A percentile compares a stretch with the other conserved stretches of the same genome.
Conservation (phyloP, 2,797 vertebrate genomes). For the Enteromius afrohamiltoni region DNA sequence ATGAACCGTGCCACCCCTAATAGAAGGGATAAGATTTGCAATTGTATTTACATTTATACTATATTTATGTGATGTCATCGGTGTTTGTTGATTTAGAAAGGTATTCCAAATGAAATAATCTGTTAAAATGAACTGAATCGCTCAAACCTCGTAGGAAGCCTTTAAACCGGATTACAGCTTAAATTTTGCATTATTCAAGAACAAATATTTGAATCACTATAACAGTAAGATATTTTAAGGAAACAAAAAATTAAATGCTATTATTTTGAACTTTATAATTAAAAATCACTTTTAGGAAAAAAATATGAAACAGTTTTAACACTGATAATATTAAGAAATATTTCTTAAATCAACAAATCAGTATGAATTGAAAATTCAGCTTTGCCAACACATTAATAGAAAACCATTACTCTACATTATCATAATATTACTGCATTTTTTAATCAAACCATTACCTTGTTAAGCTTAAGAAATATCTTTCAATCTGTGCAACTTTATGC, state of each 20-base stretch:
- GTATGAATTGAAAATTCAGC: neutral
- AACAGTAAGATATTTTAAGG: neutral
- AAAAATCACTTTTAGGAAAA: neutral
- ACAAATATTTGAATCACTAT: neutral
- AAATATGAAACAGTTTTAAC: neutral
- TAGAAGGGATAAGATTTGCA: neutral
- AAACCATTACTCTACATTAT: neutral
- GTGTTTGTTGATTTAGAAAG: neutral
- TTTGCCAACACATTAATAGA: neutral
- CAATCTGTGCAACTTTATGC: neutral
- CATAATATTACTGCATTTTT: neutral
- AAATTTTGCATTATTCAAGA: neutral
- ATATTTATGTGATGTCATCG: neutral
- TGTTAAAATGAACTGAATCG: neutral
- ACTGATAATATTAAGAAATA: neutral
- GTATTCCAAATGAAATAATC: neutral
- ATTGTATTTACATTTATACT: neutral
- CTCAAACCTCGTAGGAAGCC: neutral
- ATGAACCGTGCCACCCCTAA: too few species aligned
- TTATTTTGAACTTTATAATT: neutral
- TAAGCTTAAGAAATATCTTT: neutral
- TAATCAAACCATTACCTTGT: neutral
- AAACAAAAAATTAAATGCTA: neutral
- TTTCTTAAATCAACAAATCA: neutral
- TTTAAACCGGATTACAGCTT: neutral